These are phyloP conservation scores for Tholera decimalis DNA, from an alignment of 2,888 invertebrate species.

Conservation along the genomic window DNA sequence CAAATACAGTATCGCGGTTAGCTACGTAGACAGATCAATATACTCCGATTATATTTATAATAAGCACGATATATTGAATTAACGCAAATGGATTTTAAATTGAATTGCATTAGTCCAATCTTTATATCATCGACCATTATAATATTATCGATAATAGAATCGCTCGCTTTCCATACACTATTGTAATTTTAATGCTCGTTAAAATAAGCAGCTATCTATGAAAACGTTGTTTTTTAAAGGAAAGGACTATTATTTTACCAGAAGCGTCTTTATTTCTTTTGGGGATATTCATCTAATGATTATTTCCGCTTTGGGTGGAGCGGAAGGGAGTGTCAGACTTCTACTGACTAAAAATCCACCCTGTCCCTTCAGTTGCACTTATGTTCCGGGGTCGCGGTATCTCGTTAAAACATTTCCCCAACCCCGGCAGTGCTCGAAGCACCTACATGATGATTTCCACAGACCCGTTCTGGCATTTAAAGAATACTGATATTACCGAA, in stretches of 20 bases:
- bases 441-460: no score
- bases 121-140: conserved; percentile 15
- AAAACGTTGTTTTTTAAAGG: neutral
- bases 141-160: conserved; percentile 17
- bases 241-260: neutral
- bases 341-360: no score
- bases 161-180: conserved; percentile 16
- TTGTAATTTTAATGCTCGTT: conserved; percentile 25
- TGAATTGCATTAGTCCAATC: conserved; percentile 37
- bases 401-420: no score
- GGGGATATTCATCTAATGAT: no score
- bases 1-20: neutral
- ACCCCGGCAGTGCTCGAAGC: no score
- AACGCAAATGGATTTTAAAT: conserved; percentile 42
- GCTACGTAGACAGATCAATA: neutral
- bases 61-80: conserved; percentile 26
- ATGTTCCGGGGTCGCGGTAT: no score
- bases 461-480: neutral
- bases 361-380: no score
- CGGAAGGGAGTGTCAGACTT: no score
- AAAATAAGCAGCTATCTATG: conserved; percentile 14
- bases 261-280: no score
- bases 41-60: conserved; percentile 3
- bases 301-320: no score
- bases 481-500: neutral